Percentiles rank a stretch among this genome's conserved stretches.
Evolutionary conservation across 2,888 invertebrate genomes (phyloP).

Genomic region (Acheta domesticus): DNA sequence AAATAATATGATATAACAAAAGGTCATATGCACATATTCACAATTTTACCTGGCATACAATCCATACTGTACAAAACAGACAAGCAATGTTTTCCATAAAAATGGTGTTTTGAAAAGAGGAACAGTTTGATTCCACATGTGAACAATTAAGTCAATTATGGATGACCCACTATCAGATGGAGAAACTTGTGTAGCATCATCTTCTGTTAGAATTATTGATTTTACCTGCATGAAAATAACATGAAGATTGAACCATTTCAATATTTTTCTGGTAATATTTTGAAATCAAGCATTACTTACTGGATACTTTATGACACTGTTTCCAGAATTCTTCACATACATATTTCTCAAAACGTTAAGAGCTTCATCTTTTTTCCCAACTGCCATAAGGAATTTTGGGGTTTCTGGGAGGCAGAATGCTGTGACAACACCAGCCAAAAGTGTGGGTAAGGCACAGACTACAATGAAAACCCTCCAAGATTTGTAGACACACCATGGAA

Average conservation of each 20-base stretch:
- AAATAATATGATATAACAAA: background rate
- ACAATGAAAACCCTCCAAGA: constrained; percentile 47
- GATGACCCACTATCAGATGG: background rate
- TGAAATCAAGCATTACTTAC: constrained; percentile 25
- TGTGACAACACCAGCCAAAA: constrained; percentile 43
- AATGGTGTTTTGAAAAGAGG: constrained; percentile 22
- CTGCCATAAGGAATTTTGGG: constrained; percentile 44
- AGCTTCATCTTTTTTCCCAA: constrained; percentile 42
- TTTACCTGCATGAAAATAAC: constrained; percentile 1
- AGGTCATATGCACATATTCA: background rate
- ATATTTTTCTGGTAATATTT: background rate
- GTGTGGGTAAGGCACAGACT: constrained; percentile 44
- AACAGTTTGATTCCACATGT: constrained; percentile 26
- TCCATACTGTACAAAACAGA: constrained; percentile 22
- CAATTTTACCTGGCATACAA: constrained; percentile 21
- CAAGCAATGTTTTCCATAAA: constrained; percentile 5
- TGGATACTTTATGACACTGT: constrained; percentile 27
- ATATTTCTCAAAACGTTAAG: constrained; percentile 42
- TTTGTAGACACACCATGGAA: constrained; percentile 40
- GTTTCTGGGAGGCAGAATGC: constrained; percentile 45
- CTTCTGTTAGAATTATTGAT: background rate
- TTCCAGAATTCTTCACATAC: constrained; percentile 38
- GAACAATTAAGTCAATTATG: background rate
- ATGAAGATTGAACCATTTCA: too few relatives aligned
- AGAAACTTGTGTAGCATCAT: background rate